Evolutionary conservation across 2,797 vertebrate species (phyloP), one percentile per base, ranked within the genome.

Genomic region (Hemitrygon akajei): DNA sequence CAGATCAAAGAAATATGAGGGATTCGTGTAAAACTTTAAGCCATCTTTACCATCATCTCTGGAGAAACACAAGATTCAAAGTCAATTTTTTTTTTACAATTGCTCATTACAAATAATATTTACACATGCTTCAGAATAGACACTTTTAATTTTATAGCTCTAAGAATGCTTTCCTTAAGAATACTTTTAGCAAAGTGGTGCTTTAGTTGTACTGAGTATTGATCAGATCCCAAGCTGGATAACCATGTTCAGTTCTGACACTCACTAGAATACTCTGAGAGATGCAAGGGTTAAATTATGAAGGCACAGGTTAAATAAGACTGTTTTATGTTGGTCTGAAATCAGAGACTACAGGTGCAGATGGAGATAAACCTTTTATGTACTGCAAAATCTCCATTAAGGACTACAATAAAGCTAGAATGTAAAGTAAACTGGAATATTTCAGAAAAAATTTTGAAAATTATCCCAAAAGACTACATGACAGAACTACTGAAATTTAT

Each of bases 21-120:
- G 98, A 95, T 99, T 99, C 82, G 98, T 99, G 95, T 99, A 99
- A 96, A 99, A 99, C 95, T 99, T 99, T 94, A 99, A 97, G 82
- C 98, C 98, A 86, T 99, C 97, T 96, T 99, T 99, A 93, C 98
- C 98, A 94, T 99, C 99, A 94, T 99, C 99, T 96, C 99, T 99
- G 96, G 94, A 96, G 75, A 60, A 69, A 63, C 18, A 93, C 93
- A 96, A 81, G 18, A 80, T 66, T 77, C 56, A 77, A 10, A 56
- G 2, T 34, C 47, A 93, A 60, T 7, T 22, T 80, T 93, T 12
- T 7, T 58, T n/a, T 25, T n/a, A 11, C n/a, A 47, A 47, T 47
- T 80, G 47, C 9, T 56, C 27, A 10, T 25, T 16, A 66, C 11
- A 37, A 9, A 40, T n/a, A 11, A 69, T n/a, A 89, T 18, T 66